A percentile compares a stretch with the other conserved stretches of the same genome.
Evolutionary conservation across 2,888 invertebrate species (phyloP).

Genomic region (Dicroscelio sp.): DNA sequence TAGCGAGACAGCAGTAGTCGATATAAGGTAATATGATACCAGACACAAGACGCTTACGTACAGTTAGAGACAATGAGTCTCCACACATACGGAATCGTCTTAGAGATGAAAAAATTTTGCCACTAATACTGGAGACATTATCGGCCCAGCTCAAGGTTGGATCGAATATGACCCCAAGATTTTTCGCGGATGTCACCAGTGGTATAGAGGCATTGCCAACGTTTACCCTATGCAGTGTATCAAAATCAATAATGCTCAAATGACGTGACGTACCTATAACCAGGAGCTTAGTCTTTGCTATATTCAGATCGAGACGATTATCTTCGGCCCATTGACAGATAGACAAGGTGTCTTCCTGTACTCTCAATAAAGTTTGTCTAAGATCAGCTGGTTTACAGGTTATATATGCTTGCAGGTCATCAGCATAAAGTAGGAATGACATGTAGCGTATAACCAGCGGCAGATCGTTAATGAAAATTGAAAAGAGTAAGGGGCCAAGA

Average conservation of each 20-base stretch:
- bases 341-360: neutral
- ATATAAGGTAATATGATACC: neutral
- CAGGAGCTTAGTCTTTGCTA: neutral
- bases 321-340: neutral
- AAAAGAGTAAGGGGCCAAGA: neutral
- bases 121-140: neutral
- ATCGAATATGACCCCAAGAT: neutral
- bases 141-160: neutral
- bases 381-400: neutral
- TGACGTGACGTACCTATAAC: neutral
- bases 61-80: neutral
- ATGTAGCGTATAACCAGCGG: neutral
- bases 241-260: neutral
- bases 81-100: neutral
- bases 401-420: neutral
- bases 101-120: neutral
- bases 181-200: neutral
- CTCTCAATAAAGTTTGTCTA: neutral
- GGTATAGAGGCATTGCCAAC: neutral
- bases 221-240: neutral
- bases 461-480: neutral
- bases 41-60: neutral
- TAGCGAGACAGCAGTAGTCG: neutral
- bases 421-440: neutral
- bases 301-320: neutral